Evolutionary conservation across 2,888 invertebrate species (phyloP), one percentile per base, ranked within the genome.

Genomic region (Ypsolopha sequella): DNA sequence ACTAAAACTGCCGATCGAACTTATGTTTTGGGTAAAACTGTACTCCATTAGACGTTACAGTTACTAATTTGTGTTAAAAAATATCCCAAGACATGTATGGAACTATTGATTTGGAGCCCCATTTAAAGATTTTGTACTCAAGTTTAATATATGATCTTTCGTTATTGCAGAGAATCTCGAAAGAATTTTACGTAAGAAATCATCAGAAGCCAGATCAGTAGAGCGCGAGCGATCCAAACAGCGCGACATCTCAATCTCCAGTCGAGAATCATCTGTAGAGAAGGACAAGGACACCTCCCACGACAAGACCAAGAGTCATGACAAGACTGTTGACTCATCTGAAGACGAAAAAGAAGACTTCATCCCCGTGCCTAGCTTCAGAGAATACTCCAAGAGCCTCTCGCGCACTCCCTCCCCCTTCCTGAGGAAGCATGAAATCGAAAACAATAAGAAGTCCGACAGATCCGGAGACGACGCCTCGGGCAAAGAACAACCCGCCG

Each of bases 331-430:
- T 14, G 66, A 70, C 53, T 72, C 80, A 6, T 82, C 85, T 54
- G 82, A 82, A 33, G 87, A 87, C 52, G 81, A 80, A 33, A 79
- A 64, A 51, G 77, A 77, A 48, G 81, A 85, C 56, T 78, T 85
- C 56, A 67, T 86, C 56, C 60, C 73, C 1, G 68, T 86, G 51
- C 80, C 85, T 39, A 68, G 66, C 11, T 58, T 76, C 53, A 72
- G 84, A 38, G 82, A 92, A 68, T 92, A 91, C 70, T 92, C 92
- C 24, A 89, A 89, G 70, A 95, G 94, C 65, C 86, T 94, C 44
- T 95, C 95, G n/a, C 89, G 95, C 56, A 95, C 95, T 0, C 95
- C 95, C 10, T 95, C 95, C 11, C 95, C 95, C 44, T 95, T 95
- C 76, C 91, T 94, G 55, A 92, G 92, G 62, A 89, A 89, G 59